phyloP scores from a whole-genome alignment of 2,888 invertebrate species.

The Toxonevra muliebris region DNA sequence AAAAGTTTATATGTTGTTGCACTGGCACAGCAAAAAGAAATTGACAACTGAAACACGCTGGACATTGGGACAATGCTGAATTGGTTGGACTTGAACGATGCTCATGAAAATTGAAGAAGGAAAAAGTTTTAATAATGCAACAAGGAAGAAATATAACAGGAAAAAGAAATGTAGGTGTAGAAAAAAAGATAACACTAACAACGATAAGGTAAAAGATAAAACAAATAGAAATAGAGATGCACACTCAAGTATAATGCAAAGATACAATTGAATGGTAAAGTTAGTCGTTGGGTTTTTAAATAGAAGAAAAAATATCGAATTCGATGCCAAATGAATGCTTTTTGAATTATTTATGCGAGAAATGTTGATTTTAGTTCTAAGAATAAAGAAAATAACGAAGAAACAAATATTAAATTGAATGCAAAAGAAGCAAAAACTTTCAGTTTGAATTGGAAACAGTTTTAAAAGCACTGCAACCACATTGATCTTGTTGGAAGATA shows the following conservation, averaged over 20 bases:
- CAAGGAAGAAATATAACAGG: constrained; percentile 29
- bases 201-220: constrained; percentile 17
- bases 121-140: constrained; percentile 39
- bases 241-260: not conserved
- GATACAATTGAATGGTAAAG: constrained; percentile 16
- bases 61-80: constrained; percentile 4
- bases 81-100: constrained; percentile 48
- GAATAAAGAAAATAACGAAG: not conserved
- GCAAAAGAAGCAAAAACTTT: not conserved
- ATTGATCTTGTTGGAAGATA: not conserved
- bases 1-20: not conserved
- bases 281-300: not conserved
- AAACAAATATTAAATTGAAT: not conserved
- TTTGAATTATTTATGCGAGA: constrained; percentile 16
- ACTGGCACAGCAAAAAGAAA: not conserved
- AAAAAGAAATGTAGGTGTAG: constrained; percentile 14
- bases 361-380: not conserved
- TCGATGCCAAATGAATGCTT: constrained; percentile 12
- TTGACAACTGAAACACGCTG: constrained; percentile 21
- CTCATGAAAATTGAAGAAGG: constrained; percentile 32
- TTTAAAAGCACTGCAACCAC: not conserved
- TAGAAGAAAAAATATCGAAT: not conserved
- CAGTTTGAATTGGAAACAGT: not conserved
- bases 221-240: not conserved
- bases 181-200: constrained; percentile 18